phyloP scores from a whole-genome alignment of 2,113 vertebrate species.

The Menidia beryllina region DNA sequence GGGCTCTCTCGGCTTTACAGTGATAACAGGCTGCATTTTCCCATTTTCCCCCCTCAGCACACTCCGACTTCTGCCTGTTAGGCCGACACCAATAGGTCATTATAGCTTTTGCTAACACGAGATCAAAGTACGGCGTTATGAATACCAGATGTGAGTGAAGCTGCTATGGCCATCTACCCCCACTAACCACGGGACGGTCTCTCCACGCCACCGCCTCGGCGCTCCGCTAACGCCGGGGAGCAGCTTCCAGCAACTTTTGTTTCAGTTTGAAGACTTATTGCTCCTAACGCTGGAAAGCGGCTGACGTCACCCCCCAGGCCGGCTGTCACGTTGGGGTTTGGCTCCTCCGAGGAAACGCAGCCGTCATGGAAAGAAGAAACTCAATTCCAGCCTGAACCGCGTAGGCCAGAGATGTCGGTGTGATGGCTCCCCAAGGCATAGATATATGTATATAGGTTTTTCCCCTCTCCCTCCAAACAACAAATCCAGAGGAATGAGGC shows the following conservation, averaged over 20 bases:
- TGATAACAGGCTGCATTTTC: slow-evolving; percentile 64
- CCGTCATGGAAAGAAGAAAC: slow-evolving; percentile 69
- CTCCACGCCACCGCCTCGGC: slow-evolving; percentile 34
- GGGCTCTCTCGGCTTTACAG: slow-evolving; percentile 23
- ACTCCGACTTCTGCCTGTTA: slow-evolving; percentile 54
- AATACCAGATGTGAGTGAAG: slow-evolving; percentile 68
- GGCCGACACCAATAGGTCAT: slow-evolving; percentile 53
- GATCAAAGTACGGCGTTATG: slow-evolving; percentile 67
- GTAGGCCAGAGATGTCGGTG: slow-evolving; percentile 38
- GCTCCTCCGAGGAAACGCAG: slow-evolving; percentile 53
- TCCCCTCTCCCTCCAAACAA: slow-evolving; percentile 47
- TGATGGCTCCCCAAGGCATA: slow-evolving; percentile 40
- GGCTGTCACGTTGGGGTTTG: slow-evolving; percentile 59
- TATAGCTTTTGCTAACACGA: slow-evolving; percentile 39
- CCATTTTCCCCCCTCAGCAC: slow-evolving; percentile 38
- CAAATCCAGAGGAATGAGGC: slow-evolving; percentile 43
- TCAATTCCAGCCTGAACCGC: slow-evolving; percentile 44
- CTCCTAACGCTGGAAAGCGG: slow-evolving; percentile 47
- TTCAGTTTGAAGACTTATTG: slow-evolving; percentile 45
- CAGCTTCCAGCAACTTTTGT: slow-evolving; percentile 28
- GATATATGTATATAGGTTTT: slow-evolving; percentile 32
- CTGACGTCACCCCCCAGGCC: slow-evolving; percentile 59
- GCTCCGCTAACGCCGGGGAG: neutral
- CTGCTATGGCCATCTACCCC: slow-evolving; percentile 68
- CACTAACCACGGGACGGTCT: slow-evolving; percentile 51